Conservation (phyloP, 2,888 invertebrate species). For the Apantesis nais region DNA sequence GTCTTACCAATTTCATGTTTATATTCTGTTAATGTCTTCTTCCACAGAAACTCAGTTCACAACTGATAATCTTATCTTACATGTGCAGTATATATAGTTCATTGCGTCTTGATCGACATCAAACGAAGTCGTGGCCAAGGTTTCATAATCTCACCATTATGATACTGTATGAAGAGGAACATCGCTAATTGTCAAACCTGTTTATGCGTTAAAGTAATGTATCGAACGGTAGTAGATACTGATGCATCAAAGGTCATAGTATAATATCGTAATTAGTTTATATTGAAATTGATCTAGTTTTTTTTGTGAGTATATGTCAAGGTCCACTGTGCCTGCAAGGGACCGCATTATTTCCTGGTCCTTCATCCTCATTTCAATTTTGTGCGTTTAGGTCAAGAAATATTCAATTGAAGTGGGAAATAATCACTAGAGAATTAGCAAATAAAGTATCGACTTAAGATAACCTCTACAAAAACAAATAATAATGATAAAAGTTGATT, state of each 20-base stretch:
- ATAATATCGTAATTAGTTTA: constrained; percentile 4
- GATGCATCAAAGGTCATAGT: constrained; percentile 5
- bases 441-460: background rate
- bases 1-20: background rate
- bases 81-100: constrained; percentile 75
- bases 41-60: constrained; percentile 51
- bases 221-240: constrained; percentile 5
- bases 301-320: constrained; percentile 1
- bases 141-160: constrained; percentile 69
- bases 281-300: constrained; percentile 11
- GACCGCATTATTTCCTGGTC: background rate
- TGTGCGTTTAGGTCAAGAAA: background rate
- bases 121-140: constrained; percentile 61
- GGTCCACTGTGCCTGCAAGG: background rate
- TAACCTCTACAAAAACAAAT: too few species aligned
- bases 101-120: constrained; percentile 69
- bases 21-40: constrained; percentile 35
- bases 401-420: background rate
- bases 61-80: constrained; percentile 68
- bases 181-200: constrained; percentile 61
- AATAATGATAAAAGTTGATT: too few species aligned
- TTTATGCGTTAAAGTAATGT: constrained; percentile 43
- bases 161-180: constrained; percentile 62
- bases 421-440: background rate
- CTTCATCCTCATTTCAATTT: background rate